Evolutionary conservation across 2,888 invertebrate genomes (phyloP).

Genomic region (Aradus depressus): DNA sequence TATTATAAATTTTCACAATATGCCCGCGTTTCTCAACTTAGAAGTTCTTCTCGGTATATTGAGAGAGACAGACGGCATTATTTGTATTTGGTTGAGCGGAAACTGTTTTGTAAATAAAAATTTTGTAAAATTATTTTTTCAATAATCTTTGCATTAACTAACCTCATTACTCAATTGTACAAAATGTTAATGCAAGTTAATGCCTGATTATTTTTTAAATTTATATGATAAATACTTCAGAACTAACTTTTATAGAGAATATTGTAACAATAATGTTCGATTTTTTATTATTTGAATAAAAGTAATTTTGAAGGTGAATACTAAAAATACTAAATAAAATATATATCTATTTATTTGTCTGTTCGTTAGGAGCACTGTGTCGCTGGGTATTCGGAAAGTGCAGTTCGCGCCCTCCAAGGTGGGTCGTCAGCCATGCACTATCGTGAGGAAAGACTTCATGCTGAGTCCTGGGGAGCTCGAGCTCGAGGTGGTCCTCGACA

Average conservation of each 20-base stretch:
- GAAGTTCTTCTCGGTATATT: no score
- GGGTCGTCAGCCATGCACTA: slow-evolving; percentile 84
- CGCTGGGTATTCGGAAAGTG: slow-evolving; percentile 80
- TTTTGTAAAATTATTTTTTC: no score
- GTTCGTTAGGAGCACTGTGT: slow-evolving; percentile 64
- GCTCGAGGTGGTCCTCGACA: slow-evolving; percentile 85
- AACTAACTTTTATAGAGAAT: neutral
- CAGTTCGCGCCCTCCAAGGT: slow-evolving; percentile 85
- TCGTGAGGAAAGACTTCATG: slow-evolving; percentile 89
- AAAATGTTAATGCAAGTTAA: no score
- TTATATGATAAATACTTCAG: no score
- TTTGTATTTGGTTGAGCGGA: no score
- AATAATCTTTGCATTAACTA: no score
- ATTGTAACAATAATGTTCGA: neutral
- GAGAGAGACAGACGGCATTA: no score
- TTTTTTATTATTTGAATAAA: neutral
- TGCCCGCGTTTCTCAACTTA: no score
- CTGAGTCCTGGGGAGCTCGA: slow-evolving; percentile 89
- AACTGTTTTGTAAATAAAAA: no score
- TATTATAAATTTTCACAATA: no score
- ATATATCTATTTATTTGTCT: slow-evolving; percentile 6
- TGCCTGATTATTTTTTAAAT: no score
- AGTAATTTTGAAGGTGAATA: neutral
- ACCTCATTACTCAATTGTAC: no score
- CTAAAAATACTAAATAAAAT: neutral